Base-by-base conservation (phyloP, 2,797 vertebrate species). In the Pristis pectinata region DNA sequence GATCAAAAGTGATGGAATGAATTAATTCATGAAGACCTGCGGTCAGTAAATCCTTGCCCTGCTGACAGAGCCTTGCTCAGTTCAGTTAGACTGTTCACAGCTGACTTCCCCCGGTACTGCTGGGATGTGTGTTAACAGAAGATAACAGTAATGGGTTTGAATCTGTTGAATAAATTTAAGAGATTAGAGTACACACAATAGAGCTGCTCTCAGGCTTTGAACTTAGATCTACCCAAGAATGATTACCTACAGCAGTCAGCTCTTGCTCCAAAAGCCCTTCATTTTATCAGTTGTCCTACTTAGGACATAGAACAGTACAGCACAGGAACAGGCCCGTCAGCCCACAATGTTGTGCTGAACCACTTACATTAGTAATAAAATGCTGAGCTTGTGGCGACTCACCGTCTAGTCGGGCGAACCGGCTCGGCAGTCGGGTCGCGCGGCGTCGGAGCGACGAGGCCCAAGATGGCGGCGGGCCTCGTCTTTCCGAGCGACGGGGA, bases 91-190 rank as follows among this genome's bases (percentile, higher is more conserved):
- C 61, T 67, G 61, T 41, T 91, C 59, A 91, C 87, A 93, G 92
- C 92, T 72, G 92, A 53, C 92, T 93, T 70, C n/a, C n/a, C n/a
- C n/a, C n/a, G n/a, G n/a, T n/a, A n/a, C 74, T 93, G 92, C 67
- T 93, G 7, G 24, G 64, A 93, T 49, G 70, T 44, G 53, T 74
- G 70, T 70, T 74, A 93, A 93, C 64, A 93, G 67, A 34, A 93
- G 92, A 93, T 94, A 94, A 94, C 92, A 94, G 92, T n/a, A 74
- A 94, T 76, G 70, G 92, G 7, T 30, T n/a, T 49, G 70, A 34
- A 74, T 76, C 24, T 53, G 92, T n/a, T 94, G 92, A 94, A 94
- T 94, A 72, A 94, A 94, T 94, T 94, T 19, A 53, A 94, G 37
- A 94, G 92, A 91, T 91, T 61, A 91, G 24, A 67, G 87, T 41